Percentiles rank a stretch among this genome's conserved stretches.
Conservation (phyloP, 2,888 invertebrate genomes). For the Pandemis heparana region DNA sequence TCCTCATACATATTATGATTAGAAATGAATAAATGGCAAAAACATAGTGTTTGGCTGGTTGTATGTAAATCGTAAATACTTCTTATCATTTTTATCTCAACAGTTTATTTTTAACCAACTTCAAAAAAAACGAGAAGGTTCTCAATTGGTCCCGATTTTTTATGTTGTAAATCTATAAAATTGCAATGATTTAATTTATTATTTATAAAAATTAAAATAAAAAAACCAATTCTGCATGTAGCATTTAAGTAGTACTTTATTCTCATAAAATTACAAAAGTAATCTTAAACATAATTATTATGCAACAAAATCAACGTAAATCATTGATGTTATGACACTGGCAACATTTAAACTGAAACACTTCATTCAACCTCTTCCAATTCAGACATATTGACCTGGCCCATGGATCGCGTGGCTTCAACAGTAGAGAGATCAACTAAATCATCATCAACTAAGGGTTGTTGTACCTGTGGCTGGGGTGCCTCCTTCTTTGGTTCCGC, state of each 20-base stretch:
- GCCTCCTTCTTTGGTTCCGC: constrained; percentile 57
- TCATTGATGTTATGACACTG: constrained; percentile 31
- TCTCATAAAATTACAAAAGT: constrained; percentile 24
- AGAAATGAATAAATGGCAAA: neutral
- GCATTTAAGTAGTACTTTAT: neutral
- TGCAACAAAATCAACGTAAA: constrained; percentile 9
- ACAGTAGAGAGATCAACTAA: constrained; percentile 92
- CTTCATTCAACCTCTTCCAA: constrained; percentile 44
- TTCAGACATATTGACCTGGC: constrained; percentile 74
- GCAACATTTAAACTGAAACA: constrained; percentile 28
- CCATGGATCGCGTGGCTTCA: constrained; percentile 75
- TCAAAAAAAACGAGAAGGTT: too few species aligned
- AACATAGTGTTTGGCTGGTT: too few species aligned
- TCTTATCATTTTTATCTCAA: too few species aligned
- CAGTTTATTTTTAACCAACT: too few species aligned
- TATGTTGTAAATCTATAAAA: too few species aligned
- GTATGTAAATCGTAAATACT: too few species aligned
- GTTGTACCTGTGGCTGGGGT: constrained; percentile 48
- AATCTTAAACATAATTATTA: constrained; percentile 17
- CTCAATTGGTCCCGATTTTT: too few species aligned
- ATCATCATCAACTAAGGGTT: constrained; percentile 79
- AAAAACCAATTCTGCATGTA: neutral
- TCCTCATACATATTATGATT: neutral
- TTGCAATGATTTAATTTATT: too few species aligned
- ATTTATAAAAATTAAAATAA: neutral